Conservation (phyloP, 2,888 invertebrate genomes). For the Apomyelois bistriatella region DNA sequence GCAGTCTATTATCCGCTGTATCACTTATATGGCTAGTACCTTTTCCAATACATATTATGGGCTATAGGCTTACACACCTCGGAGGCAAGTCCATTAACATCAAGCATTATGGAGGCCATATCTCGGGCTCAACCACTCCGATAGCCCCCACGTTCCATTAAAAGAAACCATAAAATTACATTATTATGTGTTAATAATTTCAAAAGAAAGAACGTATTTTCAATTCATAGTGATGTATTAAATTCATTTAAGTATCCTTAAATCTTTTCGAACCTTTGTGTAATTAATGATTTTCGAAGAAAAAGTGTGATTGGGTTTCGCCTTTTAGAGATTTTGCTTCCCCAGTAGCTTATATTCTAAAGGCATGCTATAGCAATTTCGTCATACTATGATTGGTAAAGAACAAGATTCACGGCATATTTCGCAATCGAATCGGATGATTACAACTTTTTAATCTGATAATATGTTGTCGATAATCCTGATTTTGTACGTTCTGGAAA, state of each 20-base stretch:
- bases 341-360: constrained; percentile 44
- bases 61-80: constrained; percentile 34
- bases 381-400: constrained; percentile 37
- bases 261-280: constrained; percentile 42
- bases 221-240: constrained; percentile 52
- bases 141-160: constrained; percentile 74
- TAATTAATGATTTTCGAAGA: constrained; percentile 37
- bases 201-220: constrained; percentile 58
- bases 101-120: constrained; percentile 65
- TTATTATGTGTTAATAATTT: constrained; percentile 80
- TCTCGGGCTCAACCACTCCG: constrained; percentile 57
- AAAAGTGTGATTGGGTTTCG: constrained; percentile 44
- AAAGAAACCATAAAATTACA: constrained; percentile 76
- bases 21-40: neutral
- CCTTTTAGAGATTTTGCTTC: constrained; percentile 44
- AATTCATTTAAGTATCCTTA: constrained; percentile 46
- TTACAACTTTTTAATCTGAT: constrained; percentile 40
- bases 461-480: constrained; percentile 41
- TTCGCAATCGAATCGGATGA: constrained; percentile 30
- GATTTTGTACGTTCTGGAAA: constrained; percentile 25
- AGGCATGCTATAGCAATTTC: constrained; percentile 37
- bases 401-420: constrained; percentile 40
- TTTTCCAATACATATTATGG: neutral
- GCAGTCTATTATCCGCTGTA: neutral
- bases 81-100: constrained; percentile 63